Evolutionary conservation across 2,113 vertebrate species (phyloP).

Genomic region (Antennarius striatus): DNA sequence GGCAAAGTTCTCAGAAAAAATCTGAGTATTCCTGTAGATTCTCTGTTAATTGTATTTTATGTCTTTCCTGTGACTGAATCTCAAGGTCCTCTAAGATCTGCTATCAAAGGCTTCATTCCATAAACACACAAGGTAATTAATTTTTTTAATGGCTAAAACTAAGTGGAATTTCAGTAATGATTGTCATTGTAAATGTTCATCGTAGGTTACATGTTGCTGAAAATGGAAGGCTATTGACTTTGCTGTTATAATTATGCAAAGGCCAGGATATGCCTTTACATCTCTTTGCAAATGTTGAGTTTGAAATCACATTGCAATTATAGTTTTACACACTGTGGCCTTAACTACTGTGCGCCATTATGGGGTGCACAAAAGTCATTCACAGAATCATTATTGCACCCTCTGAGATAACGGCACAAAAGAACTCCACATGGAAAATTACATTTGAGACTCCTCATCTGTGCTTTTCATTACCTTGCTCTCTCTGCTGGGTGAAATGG

Average conservation of each 20-base stretch:
- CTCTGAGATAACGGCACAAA: slow-evolving; percentile 82
- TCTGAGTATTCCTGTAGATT: slow-evolving; percentile 31
- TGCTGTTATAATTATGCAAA: slow-evolving; percentile 74
- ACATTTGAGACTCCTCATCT: slow-evolving; percentile 82
- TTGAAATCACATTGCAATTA: slow-evolving; percentile 82
- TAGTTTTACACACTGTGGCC: slow-evolving; percentile 77
- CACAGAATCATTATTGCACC: slow-evolving; percentile 82
- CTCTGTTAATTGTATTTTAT: slow-evolving; percentile 33
- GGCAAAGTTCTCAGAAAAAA: slow-evolving; percentile 21
- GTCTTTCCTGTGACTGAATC: slow-evolving; percentile 25
- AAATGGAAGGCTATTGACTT: slow-evolving; percentile 71
- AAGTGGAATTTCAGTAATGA: slow-evolving; percentile 67
- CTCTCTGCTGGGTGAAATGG: slow-evolving; percentile 80
- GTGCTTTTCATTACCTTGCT: slow-evolving; percentile 82
- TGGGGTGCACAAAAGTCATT: slow-evolving; percentile 81
- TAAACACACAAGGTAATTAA: slow-evolving; percentile 64
- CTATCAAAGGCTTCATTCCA: slow-evolving; percentile 44
- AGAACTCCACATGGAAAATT: slow-evolving; percentile 83
- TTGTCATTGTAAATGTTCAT: slow-evolving; percentile 61
- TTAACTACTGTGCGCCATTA: slow-evolving; percentile 81
- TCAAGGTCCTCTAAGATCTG: slow-evolving; percentile 56
- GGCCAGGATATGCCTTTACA: slow-evolving; percentile 68
- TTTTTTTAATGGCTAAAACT: slow-evolving; percentile 62
- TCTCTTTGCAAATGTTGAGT: slow-evolving; percentile 71
- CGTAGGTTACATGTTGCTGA: slow-evolving; percentile 54